Percentiles rank a stretch among this genome's conserved stretches.
These are phyloP conservation scores for Patella vulgata DNA, from an alignment of 1,140 invertebrate species.

Conservation along the genomic window DNA sequence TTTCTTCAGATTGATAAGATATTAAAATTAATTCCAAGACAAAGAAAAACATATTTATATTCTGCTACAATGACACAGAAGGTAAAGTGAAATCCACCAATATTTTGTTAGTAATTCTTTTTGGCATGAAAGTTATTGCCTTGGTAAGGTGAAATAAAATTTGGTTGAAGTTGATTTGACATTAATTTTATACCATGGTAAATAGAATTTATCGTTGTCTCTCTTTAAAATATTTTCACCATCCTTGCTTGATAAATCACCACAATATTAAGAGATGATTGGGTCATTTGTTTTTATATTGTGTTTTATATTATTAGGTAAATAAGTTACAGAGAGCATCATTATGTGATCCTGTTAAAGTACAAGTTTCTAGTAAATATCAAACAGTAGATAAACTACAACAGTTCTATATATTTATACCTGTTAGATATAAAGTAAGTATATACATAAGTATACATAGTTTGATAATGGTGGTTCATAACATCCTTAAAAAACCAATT, in stretches of 20 bases:
- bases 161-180: neutral
- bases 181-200: constrained; percentile 2
- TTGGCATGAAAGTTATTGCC: too few relatives aligned
- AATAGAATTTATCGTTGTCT: constrained; percentile 5
- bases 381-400: constrained; percentile 97
- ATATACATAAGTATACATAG: neutral
- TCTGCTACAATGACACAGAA: constrained; percentile 99
- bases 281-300: neutral
- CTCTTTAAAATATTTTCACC: too few relatives aligned
- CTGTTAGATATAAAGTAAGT: constrained; percentile 90
- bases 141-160: too few relatives aligned
- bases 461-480: too few relatives aligned
- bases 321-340: constrained; percentile 95
- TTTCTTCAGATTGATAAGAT: constrained; percentile 88
- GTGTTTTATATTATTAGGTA: constrained; percentile 43
- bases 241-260: too few relatives aligned
- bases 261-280: neutral
- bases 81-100: too few relatives aligned
- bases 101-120: too few relatives aligned
- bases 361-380: constrained; percentile 96
- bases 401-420: constrained; percentile 96
- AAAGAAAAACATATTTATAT: constrained; percentile 89
- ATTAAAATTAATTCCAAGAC: constrained; percentile 87
- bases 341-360: constrained; percentile 87
- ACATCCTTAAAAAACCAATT: too few relatives aligned